Base-by-base conservation (phyloP, 2,888 invertebrate genomes). In the Drosophila flavopinicola region DNA sequence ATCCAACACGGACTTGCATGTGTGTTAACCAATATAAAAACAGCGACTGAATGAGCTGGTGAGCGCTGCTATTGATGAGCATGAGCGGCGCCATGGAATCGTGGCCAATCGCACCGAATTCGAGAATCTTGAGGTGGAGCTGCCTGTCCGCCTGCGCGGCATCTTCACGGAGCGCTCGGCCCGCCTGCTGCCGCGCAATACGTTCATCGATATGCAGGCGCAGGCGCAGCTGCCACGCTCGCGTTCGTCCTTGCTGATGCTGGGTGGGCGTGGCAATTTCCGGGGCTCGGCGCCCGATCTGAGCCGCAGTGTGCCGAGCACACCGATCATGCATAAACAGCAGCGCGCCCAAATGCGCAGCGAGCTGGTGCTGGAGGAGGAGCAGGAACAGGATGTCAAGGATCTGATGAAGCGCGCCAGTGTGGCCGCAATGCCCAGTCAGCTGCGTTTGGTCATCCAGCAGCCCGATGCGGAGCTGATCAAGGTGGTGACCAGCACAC, bases 191-290 rank as follows among this genome's bases (percentile, higher is more conserved):
- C 80, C 88, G 3, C 88, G 89, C 41, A 89, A 91, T 48, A 88
- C 88, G 7, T 92, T 94, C 75, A 92, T 93, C 6, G 93, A 93
- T 7, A 92, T 92, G 3, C 70, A 71, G 41, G 80, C 4, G 3
- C 70, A 71, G 41, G 80, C 4, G 20, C 20, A 77, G 42, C 78
- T 94, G 37, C 92, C 93, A 0, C 88, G 93, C 0, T 93, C 94
- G 0, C 90, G 93, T 11, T 94, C 93, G 0, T 86, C 82, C 0
- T 92, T 93, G 25, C 87, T 94, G 0, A 92, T 93, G 60, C 67
- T 91, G 30, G 0, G 87, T 54, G 44, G 56, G 5, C 51, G 63
- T 11, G 24, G 20, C 10, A 88, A 88, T 68, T 90, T 90, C 61
- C 88, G 88, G 20, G 89, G 90, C 49, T 91, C 91, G 2, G 90